These are phyloP conservation scores for Phragmatobia fuliginosa DNA, from an alignment of 2,888 invertebrate species.

Conservation along the genomic window DNA sequence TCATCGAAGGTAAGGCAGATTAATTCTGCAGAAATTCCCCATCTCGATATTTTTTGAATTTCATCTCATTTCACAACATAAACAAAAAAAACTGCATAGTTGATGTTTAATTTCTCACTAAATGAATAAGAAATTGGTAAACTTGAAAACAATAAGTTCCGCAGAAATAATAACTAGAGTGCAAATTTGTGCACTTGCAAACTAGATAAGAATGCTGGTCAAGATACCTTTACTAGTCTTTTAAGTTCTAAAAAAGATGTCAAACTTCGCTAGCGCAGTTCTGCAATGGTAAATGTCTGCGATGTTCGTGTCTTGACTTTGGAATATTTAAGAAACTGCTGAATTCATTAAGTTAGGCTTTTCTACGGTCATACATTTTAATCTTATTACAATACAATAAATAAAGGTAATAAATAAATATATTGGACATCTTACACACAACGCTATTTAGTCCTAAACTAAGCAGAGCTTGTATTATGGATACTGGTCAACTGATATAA, in stretches of 20 bases:
- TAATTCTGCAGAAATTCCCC: not conserved
- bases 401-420: too few relatives aligned
- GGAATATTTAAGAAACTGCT: not conserved
- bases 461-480: too few relatives aligned
- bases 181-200: not conserved
- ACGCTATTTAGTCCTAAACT: too few relatives aligned
- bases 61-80: not conserved
- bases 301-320: not conserved
- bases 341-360: not conserved
- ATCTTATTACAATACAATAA: too few relatives aligned
- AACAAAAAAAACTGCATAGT: not conserved
- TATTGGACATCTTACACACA: too few relatives aligned
- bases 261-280: conserved; percentile 37
- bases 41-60: too few relatives aligned
- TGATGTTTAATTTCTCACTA: not conserved
- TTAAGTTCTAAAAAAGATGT: conserved; percentile 41
- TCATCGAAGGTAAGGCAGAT: too few relatives aligned
- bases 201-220: conserved; percentile 25
- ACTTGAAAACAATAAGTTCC: conserved; percentile 1
- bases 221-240: conserved; percentile 27
- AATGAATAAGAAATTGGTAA: conserved; percentile 5
- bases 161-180: conserved; percentile 5
- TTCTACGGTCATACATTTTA: not conserved
- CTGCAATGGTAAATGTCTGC: conserved; percentile 32
- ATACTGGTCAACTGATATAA: too few relatives aligned